Base-by-base conservation (phyloP, 2,888 invertebrate species). In the Stomorhina lunata region DNA sequence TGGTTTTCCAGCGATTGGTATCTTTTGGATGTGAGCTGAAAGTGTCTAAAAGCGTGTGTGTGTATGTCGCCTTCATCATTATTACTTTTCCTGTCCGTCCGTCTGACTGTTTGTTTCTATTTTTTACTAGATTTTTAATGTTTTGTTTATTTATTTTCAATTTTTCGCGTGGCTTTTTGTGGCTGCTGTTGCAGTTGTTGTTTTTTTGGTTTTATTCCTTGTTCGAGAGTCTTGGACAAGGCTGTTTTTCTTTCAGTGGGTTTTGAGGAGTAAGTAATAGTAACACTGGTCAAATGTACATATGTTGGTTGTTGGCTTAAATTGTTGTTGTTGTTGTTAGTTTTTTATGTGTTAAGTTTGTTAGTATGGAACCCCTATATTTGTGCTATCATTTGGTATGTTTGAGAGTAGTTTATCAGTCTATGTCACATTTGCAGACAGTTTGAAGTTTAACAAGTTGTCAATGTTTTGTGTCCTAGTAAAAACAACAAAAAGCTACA, bases 401-500 rank as follows among this genome's bases (percentile, higher is more conserved):
- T 78, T 78, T 81, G 65, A 68, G 80, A 84, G 81, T 87, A 85
- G 86, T 88, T 88, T 88, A 87, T 88, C 87, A 87, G 86, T 86
- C 86, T 85, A 84, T 88, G 88, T 88, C 87, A 85, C 87, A 85
- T 87, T 85, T 85, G 85, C 85, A 86, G 87, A 88, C 88, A 88
- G 86, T 87, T 88, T 87, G 86, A 88, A 88, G 87, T 87, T 88
- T 87, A 88, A 88, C 88, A 88, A 86, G 87, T 87, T 87, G 87
- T 73, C 83, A 81, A 77, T 83, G 80, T 80, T 65, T 69, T 65
- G 75, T 69, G 80, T 68, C 63, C 80, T 65, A 80, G 63, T 75
- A 65, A 80, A 53, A 50, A 50, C 15, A 20, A 43, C n/a, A 45
- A 59, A 12, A 48, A 53, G 15, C 17, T 7, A 34, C 27, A 29